These are phyloP conservation scores for Hydropotes inermis DNA, from an alignment of 2,113 vertebrate genomes.

Conservation along the genomic window DNA sequence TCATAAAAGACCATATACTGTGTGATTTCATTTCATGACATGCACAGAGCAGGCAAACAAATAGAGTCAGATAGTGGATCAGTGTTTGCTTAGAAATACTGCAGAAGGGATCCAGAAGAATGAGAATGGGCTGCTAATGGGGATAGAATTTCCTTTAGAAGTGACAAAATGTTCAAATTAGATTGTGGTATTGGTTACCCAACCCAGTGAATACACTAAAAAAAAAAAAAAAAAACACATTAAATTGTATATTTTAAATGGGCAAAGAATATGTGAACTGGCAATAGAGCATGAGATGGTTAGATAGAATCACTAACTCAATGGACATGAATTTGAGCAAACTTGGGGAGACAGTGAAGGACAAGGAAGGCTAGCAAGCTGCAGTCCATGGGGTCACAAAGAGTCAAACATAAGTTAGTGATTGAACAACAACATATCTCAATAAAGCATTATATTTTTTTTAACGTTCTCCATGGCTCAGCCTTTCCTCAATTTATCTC, in stretches of 20 bases:
- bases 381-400: not conserved
- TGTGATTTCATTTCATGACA: not conserved
- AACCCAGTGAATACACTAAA: not conserved
- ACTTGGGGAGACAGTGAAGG: not conserved
- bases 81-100: not conserved
- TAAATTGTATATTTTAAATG: not conserved
- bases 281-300: not conserved
- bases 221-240: not conserved
- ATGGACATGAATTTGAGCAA: not conserved
- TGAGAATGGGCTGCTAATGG: not conserved
- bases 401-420: not conserved
- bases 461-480: rapidly evolving
- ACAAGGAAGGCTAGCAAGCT: not conserved
- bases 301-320: not conserved
- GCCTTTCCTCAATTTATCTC: not conserved
- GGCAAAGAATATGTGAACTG: not conserved
- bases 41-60: not conserved
- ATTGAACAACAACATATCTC: not conserved
- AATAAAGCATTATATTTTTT: not conserved
- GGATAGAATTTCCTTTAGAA: not conserved
- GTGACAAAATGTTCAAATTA: not conserved
- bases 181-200: not conserved
- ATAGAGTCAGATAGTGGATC: not conserved
- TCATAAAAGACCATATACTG: not conserved
- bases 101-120: not conserved